Evolutionary conservation across 2,797 vertebrate genomes (phyloP), one percentile per base, ranked within the genome.

Genomic region (Chloroceryle inda): DNA sequence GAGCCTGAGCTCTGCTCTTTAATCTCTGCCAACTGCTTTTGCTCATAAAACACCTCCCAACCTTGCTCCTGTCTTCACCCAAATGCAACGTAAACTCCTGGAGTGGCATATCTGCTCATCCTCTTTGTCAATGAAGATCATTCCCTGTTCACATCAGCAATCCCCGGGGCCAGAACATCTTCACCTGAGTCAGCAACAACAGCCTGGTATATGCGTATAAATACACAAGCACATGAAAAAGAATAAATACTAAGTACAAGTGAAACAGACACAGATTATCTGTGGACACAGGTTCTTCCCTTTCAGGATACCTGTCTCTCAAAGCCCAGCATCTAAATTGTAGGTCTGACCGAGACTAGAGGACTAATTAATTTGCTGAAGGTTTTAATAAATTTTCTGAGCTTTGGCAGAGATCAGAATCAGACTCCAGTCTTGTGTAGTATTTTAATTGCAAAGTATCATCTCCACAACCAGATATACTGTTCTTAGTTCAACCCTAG

Each of bases 161-260:
- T 4, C 8, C 10, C 38, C 33, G 20, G 20, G 29, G 37, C 23
- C 52, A 78, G 31, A 75, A 61, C 11, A 68, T 6, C 77, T 64
- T 27, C 66, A 55, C 23, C 21, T 8, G 8, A 20, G 7, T 8
- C 74, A 53, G 27, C 11, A 9, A 24, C 66, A 53, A 9, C 8
- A 56, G 24, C 18, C 0, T 29, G 8, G 6, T 13, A 21, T 4
- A 22, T 5, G 18, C 17, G 31, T 3, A 4, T 17, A 29, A 52
- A 17, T 2, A 8, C 18, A 37, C 14, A 45, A 27, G 16, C n/a
- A 27, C 5, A 0, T 0, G 4, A 56, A 29, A 52, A 56, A 26
- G 5, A 72, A 13, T 11, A 61, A 63, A 33, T 26, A 23, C 7
- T 5, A 6, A 72, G 31, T 11, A 67, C 17, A 4, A 0, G 2